Evolutionary conservation across 2,888 invertebrate genomes (phyloP), one percentile per base, ranked within the genome.

Genomic region (Thymelicus lineola): DNA sequence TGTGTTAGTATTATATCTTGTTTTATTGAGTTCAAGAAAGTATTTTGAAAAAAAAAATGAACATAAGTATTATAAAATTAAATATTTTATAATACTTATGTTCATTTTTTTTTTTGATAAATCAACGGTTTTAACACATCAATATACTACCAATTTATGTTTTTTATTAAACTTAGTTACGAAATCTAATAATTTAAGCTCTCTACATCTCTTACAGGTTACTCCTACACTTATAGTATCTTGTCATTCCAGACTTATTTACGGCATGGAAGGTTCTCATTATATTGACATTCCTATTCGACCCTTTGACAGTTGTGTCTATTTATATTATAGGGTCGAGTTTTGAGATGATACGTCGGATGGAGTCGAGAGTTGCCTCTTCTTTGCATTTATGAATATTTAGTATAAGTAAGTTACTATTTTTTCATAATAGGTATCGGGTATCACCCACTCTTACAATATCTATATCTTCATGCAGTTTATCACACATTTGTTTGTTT

Each of bases 221-320:
- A 72, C 64, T 70, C 71, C 73, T 75, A 72, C 72, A 74, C 72
- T 60, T 57, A 28, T 28, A 68, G 70, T 72, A 67, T 71, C 72
- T 70, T 70, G 74, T 70, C 73, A 75, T 74, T 72, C 69, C 65
- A 61, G 71, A 61, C 70, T 72, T 76, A 73, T 76, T 75, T 78
- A 76, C 63, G 75, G 66, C 59, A 61, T 66, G 57, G 64, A 74
- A 71, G 71, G 67, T 71, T 74, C 72, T 74, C 72, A 66, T 74
- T 74, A 73, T 75, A 72, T 76, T 74, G 73, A 74, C 71, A 73
- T 76, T 75, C 65, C 74, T 74, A 75, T 74, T 72, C 72, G 73
- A 71, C 60, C 60, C 55, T 75, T 73, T 74, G 75, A 76, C 74
- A 75, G 73, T 74, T 68, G 71, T 72, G 72, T 70, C 63, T 65